Conservation (phyloP, 2,113 vertebrate genomes). For the Lagenorhynchus albirostris region DNA sequence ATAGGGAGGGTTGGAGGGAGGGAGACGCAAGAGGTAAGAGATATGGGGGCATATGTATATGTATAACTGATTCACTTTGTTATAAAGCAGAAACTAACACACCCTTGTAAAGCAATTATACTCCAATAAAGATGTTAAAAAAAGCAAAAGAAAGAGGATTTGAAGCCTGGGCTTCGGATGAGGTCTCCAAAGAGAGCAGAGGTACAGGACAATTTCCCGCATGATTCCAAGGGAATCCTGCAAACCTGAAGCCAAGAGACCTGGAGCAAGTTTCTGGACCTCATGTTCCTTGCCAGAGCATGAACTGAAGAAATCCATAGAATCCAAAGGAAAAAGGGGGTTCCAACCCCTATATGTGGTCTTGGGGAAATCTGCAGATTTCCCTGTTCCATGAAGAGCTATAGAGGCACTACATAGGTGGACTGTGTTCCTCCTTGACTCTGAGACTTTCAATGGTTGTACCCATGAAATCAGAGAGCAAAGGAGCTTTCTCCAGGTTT, state of each 20-base stretch:
- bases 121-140: too few relatives aligned
- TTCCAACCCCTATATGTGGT: neutral
- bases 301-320: neutral
- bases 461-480: neutral
- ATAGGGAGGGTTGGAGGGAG: too few relatives aligned
- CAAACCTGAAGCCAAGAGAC: neutral
- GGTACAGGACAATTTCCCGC: neutral
- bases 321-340: neutral
- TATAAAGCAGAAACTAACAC: too few relatives aligned
- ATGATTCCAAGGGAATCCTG: neutral
- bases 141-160: neutral
- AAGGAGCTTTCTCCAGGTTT: neutral
- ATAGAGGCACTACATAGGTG: neutral
- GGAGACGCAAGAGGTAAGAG: too few relatives aligned
- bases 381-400: neutral
- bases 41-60: too few relatives aligned
- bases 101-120: too few relatives aligned
- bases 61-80: too few relatives aligned
- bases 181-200: neutral
- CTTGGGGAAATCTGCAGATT: neutral
- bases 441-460: neutral
- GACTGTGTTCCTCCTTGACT: neutral
- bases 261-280: neutral
- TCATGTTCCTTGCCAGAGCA: neutral
- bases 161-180: neutral